phyloP scores from a whole-genome alignment of 2,888 invertebrate genomes.

The Agrenia bidenticulata region DNA sequence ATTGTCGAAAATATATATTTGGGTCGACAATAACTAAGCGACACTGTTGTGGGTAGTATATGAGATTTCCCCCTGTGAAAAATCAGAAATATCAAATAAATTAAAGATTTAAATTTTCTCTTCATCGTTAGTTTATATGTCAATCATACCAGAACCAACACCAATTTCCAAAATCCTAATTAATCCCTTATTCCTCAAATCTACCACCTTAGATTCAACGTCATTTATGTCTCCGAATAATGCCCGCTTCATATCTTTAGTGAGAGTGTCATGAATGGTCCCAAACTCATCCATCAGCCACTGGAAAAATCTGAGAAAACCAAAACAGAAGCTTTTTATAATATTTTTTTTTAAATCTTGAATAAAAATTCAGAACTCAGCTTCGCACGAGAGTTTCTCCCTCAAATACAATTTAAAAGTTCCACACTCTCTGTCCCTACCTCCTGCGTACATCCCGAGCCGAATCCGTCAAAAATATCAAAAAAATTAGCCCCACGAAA shows the following conservation, averaged over 20 bases:
- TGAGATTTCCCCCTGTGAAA: constrained; percentile 39
- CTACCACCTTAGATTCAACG: constrained; percentile 43
- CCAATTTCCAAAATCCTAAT: constrained; percentile 49
- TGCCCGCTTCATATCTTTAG: constrained; percentile 39
- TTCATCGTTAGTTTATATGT: no score
- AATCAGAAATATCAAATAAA: constrained; percentile 1
- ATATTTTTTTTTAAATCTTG: no score
- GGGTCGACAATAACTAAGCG: constrained; percentile 46
- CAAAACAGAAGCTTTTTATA: no score
- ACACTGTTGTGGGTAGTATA: constrained; percentile 42
- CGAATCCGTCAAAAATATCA: constrained; percentile 39
- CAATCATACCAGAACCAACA: constrained; percentile 42
- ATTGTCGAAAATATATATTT: constrained; percentile 34
- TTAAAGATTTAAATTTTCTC: constrained; percentile 3
- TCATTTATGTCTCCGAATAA: constrained; percentile 44
- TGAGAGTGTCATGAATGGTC: constrained; percentile 35
- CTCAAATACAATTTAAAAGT: neutral
- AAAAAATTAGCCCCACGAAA: constrained; percentile 21
- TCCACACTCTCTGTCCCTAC: constrained; percentile 22
- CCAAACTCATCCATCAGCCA: constrained; percentile 34
- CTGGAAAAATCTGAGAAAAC: constrained; percentile 39
- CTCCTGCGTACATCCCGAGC: constrained; percentile 39
- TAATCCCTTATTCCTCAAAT: constrained; percentile 45
- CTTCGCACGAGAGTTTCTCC: no score
- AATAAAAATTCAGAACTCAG: no score